Conservation (phyloP, 2,113 vertebrate species). For the Scytalopus superciliaris region DNA sequence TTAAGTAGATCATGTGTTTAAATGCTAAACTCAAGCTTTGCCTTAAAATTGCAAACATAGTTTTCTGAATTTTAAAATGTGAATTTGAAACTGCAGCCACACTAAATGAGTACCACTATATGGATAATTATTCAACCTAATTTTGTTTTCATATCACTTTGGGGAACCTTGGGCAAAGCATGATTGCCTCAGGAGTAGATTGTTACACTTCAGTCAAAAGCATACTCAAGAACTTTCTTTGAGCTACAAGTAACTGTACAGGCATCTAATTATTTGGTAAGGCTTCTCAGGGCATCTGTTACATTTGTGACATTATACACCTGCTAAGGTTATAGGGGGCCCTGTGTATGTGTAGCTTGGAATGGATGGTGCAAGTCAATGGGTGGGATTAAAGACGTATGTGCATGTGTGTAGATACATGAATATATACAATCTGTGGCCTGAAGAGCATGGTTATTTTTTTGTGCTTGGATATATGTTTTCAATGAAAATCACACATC, state of each 20-base stretch:
- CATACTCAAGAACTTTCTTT: not conserved
- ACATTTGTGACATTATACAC: not conserved
- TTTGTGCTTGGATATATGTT: not conserved
- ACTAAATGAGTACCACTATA: not conserved
- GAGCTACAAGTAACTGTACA: not conserved
- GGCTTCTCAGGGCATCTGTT: not conserved
- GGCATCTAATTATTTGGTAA: not conserved
- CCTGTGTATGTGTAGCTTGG: not conserved
- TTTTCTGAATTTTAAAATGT: not conserved
- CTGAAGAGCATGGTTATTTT: not conserved
- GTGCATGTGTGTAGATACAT: not conserved
- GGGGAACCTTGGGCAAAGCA: not conserved
- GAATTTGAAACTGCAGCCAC: not conserved
- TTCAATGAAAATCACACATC: not conserved
- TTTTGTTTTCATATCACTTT: not conserved
- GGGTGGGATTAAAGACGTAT: not conserved
- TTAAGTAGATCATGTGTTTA: not conserved
- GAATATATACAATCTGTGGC: not conserved
- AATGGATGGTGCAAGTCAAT: not conserved
- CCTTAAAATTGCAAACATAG: not conserved
- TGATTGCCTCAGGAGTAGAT: not conserved
- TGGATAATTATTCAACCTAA: not conserved
- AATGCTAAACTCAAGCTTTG: not conserved
- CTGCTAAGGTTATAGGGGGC: not conserved
- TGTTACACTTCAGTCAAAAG: not conserved